Evolutionary conservation across 2,113 vertebrate species (phyloP).

Genomic region (Dromas ardeola): DNA sequence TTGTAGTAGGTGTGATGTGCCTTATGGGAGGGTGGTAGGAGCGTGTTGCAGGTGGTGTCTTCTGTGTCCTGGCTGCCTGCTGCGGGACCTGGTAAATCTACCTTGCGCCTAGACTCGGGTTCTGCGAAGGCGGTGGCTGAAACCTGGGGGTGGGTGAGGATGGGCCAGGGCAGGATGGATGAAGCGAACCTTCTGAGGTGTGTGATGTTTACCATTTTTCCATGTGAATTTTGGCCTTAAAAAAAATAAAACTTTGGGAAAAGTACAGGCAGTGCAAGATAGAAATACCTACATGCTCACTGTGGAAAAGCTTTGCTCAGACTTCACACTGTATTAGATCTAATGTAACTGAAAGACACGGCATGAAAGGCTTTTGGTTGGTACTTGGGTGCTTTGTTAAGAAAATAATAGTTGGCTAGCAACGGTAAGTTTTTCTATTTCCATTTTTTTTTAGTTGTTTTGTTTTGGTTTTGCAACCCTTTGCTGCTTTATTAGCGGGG

Average conservation of each 20-base stretch:
- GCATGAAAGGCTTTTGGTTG: neutral
- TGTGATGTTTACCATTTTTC: accelerated
- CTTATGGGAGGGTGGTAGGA: neutral
- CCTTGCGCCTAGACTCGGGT: accelerated
- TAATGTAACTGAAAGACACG: neutral
- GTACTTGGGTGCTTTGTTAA: neutral
- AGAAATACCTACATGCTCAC: neutral
- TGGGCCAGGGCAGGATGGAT: neutral
- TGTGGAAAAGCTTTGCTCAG: neutral
- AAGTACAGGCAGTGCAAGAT: neutral
- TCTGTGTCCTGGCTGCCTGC: neutral
- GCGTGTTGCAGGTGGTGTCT: neutral
- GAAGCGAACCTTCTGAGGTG: neutral
- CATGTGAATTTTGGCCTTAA: neutral
- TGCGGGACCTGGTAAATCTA: neutral
- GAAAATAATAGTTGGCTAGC: neutral
- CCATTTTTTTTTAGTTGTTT: neutral
- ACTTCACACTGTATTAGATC: neutral
- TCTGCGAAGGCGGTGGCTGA: neutral
- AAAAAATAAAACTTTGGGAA: neutral
- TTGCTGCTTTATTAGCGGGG: neutral
- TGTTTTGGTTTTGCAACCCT: neutral
- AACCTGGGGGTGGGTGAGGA: neutral
- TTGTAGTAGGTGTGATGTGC: neutral
- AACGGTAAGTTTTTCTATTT: neutral